These are phyloP conservation scores for Sander vitreus DNA, from an alignment of 2,113 vertebrate species.

Conservation along the genomic window DNA sequence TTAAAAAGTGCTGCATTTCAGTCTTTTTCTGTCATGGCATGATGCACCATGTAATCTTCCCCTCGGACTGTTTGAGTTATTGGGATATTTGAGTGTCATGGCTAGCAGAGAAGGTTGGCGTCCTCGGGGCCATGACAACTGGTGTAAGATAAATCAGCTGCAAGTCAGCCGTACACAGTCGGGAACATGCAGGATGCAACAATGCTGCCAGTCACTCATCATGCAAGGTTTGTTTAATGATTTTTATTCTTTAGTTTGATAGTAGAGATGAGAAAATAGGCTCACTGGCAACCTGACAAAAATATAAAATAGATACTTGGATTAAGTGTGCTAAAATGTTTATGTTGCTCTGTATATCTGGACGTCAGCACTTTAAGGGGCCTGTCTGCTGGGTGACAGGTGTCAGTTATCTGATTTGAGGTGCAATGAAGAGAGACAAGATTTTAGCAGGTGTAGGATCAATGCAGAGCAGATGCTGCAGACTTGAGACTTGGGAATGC, in stretches of 20 bases:
- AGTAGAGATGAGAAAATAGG: neutral
- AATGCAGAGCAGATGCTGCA: neutral
- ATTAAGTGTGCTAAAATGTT: neutral
- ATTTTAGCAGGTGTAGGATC: neutral
- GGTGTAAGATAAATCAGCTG: constrained; percentile 48
- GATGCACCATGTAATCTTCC: constrained; percentile 68
- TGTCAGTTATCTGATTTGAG: constrained; percentile 7
- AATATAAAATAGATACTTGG: neutral
- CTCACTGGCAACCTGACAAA: neutral
- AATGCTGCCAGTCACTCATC: neutral
- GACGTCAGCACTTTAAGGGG: neutral
- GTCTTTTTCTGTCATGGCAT: constrained; percentile 54
- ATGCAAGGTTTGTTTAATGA: neutral
- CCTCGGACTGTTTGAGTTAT: constrained; percentile 55
- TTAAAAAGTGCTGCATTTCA: constrained; percentile 43
- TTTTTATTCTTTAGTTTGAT: neutral
- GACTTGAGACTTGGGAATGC: neutral
- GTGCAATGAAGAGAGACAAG: neutral
- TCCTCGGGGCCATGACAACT: constrained; percentile 50
- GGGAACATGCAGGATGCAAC: constrained; percentile 3
- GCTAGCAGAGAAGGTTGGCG: constrained; percentile 50
- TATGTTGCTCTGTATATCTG: neutral
- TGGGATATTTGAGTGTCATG: constrained; percentile 58
- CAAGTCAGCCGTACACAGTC: constrained; percentile 1
- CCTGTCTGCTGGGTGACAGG: constrained; percentile 5